Evolutionary conservation across 2,888 invertebrate species (phyloP).

Genomic region (Stenotaenia linearis): DNA sequence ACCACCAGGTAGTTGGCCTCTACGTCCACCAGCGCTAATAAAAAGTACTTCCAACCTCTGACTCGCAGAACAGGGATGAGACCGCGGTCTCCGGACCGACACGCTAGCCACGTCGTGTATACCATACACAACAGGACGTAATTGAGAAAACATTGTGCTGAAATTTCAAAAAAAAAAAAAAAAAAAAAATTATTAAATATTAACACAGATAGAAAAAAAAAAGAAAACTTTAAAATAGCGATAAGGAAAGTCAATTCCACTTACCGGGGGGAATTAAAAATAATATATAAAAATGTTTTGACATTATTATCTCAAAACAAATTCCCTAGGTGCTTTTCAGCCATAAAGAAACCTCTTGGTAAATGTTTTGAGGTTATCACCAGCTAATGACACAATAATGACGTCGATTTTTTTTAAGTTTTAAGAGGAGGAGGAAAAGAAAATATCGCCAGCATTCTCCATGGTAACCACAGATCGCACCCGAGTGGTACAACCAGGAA

Average conservation of each 20-base stretch:
- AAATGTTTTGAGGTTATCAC: not conserved
- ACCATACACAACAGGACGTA: conserved; percentile 69
- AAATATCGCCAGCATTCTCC: too few species aligned
- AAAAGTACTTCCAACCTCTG: conserved; percentile 69
- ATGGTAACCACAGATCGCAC: too few species aligned
- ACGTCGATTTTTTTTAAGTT: too few species aligned
- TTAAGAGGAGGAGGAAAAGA: too few species aligned
- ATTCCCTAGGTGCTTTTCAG: not conserved
- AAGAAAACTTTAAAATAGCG: not conserved
- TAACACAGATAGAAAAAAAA: not conserved
- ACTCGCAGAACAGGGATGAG: conserved; percentile 60
- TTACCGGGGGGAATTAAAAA: too few species aligned
- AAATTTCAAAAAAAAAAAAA: conserved; percentile 38
- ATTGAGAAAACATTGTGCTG: conserved; percentile 72
- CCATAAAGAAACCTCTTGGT: not conserved
- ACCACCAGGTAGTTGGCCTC: conserved; percentile 78
- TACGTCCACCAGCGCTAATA: conserved; percentile 74
- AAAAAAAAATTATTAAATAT: not conserved
- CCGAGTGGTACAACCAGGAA: too few species aligned
- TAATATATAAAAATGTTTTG: not conserved
- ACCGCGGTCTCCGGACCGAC: conserved; percentile 58
- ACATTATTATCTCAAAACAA: not conserved
- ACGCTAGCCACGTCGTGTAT: conserved; percentile 69
- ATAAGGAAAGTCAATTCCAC: too few species aligned
- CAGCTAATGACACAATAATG: not conserved